Base-by-base conservation (phyloP, 2,113 vertebrate species). In the Anseranas semipalmata region DNA sequence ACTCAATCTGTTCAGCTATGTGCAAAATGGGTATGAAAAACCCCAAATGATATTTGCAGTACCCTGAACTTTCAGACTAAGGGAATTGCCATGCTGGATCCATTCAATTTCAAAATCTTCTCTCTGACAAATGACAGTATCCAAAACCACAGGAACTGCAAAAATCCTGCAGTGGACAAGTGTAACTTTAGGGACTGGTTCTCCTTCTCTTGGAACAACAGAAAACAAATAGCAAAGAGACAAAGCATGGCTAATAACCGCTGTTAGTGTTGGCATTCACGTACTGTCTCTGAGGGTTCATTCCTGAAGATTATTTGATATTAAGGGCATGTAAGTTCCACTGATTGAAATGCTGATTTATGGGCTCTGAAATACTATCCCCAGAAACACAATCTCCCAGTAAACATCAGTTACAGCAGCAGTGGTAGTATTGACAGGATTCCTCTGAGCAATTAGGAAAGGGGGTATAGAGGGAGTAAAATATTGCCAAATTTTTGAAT, bases 341-440 rank as follows among this genome's bases (percentile, higher is more conserved):
- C 55, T 15, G 65, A 84, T 5, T 83, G 93, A 94, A 95, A 95
- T 87, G 78, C 28, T 84, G 82, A 88, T 80, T 91, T 85, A 56
- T 59, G 63, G n/a, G 25, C 24, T 70, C 22, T 95, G 55, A 92
- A 87, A 90, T 71, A 41, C 8, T 62, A 52, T 37, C 33, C 45
- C 50, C 55, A 95, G 82, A 88, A 93, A 92, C 33, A 63, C 25
- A 27, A 43, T 63, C 37, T 93, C 56, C 35, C 41, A n/a, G 41
- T 58, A 94, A 89, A 17, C 30, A 74, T 35, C 17, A 50, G 75
- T 67, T 80, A 39, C 4, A 63, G 63, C 4, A 83, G 63, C 37
- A 67, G 41, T 24, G 10, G 19, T 37, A 32, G 52, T 25, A 58
- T 46, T 85, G 83, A 82, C 87, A 37, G 0, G 3, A 89, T 79